A percentile compares a stretch with the other conserved stretches of the same genome.
Conservation (phyloP, 2,797 vertebrate genomes). For the Neosilurus mollespiculum region DNA sequence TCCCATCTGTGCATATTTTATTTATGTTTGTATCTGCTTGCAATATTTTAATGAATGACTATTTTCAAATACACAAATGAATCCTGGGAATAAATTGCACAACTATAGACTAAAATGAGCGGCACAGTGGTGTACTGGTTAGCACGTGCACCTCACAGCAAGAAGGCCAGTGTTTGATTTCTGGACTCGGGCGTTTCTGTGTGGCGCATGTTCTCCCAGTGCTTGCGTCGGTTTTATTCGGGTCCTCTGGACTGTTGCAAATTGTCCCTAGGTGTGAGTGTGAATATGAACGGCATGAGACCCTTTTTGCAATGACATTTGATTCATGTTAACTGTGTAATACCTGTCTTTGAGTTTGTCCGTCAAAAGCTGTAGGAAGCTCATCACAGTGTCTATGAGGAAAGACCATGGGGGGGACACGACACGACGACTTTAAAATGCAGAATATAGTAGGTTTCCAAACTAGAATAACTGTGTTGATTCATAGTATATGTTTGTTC, state of each 20-base stretch:
- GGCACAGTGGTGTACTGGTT: too few relatives aligned
- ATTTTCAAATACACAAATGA: not conserved
- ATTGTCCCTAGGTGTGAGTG: too few relatives aligned
- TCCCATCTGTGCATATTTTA: not conserved
- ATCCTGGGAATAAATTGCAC: not conserved
- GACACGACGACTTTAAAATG: not conserved
- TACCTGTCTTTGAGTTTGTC: constrained; percentile 88
- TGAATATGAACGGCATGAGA: too few relatives aligned
- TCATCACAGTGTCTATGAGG: constrained; percentile 85
- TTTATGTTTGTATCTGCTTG: not conserved
- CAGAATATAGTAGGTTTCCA: not conserved
- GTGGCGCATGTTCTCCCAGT: too few relatives aligned
- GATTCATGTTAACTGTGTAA: not conserved
- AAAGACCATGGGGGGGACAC: too few relatives aligned
- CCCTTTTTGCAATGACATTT: not conserved
- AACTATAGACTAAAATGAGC: not conserved
- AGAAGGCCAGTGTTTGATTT: too few relatives aligned
- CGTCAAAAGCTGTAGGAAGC: constrained; percentile 89
- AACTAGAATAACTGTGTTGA: not conserved
- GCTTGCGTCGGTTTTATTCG: too few relatives aligned
- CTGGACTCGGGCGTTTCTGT: too few relatives aligned
- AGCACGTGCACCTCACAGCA: too few relatives aligned
- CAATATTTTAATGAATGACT: not conserved
- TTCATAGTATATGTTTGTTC: not conserved
- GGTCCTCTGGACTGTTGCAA: too few relatives aligned